Evolutionary conservation across 2,888 invertebrate genomes (phyloP), one percentile per base, ranked within the genome.

Genomic region (Magallana nippona): DNA sequence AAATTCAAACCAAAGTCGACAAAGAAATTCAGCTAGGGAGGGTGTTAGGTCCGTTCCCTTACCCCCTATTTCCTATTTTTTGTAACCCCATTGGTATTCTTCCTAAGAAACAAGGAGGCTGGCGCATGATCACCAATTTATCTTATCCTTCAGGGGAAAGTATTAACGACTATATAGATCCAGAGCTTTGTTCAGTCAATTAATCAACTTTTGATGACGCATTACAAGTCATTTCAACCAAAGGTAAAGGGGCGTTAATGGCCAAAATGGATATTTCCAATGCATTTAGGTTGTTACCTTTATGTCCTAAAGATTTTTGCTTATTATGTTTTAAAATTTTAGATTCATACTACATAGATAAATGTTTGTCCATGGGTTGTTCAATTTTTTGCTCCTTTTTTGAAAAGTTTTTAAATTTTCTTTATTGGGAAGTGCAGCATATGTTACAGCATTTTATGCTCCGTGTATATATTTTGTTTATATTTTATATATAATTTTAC

Each of bases 331-430:
- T 63, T 83, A n/a, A n/a, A n/a, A n/a, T n/a, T n/a, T n/a, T n/a
- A n/a, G n/a, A n/a, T n/a, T n/a, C n/a, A n/a, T n/a, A n/a, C 11
- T 83, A 79, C 57, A 79, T 79, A n/a, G 83, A 83, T 79, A 79
- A 79, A 55, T 79, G 63, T n/a, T 83, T 79, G 27, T 13, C 82
- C n/a, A 58, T 82, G 58, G 78, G 82, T 15, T 82, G 32, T 57
- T 82, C 60, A 15, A 44, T 82, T n/a, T 78, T 78, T 32, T 82
- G 83, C 55, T 62, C 55, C 13, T 55, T 83, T 2, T 83, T 79
- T 32, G 63, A 83, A 27, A n/a, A 44, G 17, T 62, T 79, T 71
- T 32, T 79, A n/a, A 79, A 79, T 22, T 83, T 83, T 55, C 22
- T 83, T 63, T 55, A 83, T 1, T 79, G 83, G 79, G 63, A 55